Evolutionary conservation across 2,113 vertebrate genomes (phyloP), one percentile per base, ranked within the genome.

Genomic region (Apus apus): DNA sequence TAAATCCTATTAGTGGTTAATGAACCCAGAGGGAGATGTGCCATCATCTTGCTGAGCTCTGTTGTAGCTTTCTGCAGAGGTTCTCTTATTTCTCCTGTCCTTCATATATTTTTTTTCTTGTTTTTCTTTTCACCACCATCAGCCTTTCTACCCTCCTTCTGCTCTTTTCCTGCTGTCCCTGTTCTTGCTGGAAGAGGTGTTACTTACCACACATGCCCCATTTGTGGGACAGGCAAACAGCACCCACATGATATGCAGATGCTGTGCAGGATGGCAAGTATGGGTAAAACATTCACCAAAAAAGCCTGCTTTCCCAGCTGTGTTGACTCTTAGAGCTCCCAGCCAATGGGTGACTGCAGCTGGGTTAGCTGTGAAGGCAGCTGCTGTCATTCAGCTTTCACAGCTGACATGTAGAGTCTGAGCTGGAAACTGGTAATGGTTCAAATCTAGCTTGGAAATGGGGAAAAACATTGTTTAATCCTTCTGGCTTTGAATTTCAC

Each of bases 361-460:
- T 80, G 51, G 32, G 15, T 30, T 50, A 45, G 30, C 27, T 1
- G 1, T 72, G 19, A 64, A 73, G 62, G 57, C 36, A 73, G 36
- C 29, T 71, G 11, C 38, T 38, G 67, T 77, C 43, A 26, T 50
- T 45, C 50, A 61, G 45, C 36, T 72, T 68, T 68, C 15, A 30
- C n/a, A 54, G 46, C 5, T 5, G 30, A 45, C 22, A 16, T 0
- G 0, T 8, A 57, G 23, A 12, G 10, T 36, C 21, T 36, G n/a
- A 61, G 38, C 6, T 8, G 1, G 18, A 79, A 80, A 53, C 65
- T 4, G 1, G 8, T 61, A 26, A 45, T 50, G 51, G 26, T 34
- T 86, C 43, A 89, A 30, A 77, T 25, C 5, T 50, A 83, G 34
- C 19, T 83, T 64, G 61, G 89, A 92, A 73, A 73, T 21, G 17